A percentile compares a stretch with the other conserved stretches of the same genome.
Evolutionary conservation across 2,113 vertebrate genomes (phyloP).

Genomic region (Periophthalmus modestus): DNA sequence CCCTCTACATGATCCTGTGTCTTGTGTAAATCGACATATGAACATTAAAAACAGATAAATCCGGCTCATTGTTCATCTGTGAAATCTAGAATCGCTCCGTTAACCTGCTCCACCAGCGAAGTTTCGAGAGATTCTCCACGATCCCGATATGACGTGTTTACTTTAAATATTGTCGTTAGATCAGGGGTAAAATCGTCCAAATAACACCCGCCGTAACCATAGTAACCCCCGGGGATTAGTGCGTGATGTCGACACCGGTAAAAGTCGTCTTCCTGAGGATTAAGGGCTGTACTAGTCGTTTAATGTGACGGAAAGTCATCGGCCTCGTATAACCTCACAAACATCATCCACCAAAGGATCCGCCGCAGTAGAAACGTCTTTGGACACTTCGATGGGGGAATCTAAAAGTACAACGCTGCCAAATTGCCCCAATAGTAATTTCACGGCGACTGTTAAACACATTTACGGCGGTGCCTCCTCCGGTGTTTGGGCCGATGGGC

Average conservation of each 20-base stretch:
- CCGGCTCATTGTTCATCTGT: background rate
- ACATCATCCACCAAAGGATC: background rate
- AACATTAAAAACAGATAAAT: too few relatives aligned
- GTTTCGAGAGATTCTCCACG: background rate
- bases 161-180: background rate
- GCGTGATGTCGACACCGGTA: background rate
- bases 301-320: background rate
- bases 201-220: background rate
- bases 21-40: too few relatives aligned
- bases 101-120: background rate
- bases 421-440: background rate
- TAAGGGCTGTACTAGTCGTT: background rate
- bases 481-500: background rate
- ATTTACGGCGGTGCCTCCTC: background rate
- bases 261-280: background rate
- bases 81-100: background rate
- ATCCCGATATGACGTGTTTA: background rate
- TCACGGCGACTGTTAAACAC: slow-evolving; percentile 5
- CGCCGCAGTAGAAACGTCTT: background rate
- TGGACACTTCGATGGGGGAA: background rate
- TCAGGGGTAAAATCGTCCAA: background rate
- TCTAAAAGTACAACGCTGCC: background rate
- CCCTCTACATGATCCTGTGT: too few relatives aligned
- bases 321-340: slow-evolving; percentile 2
- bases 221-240: background rate